phyloP scores from a whole-genome alignment of 2,888 invertebrate species.

The Hypomecis atomaria region DNA sequence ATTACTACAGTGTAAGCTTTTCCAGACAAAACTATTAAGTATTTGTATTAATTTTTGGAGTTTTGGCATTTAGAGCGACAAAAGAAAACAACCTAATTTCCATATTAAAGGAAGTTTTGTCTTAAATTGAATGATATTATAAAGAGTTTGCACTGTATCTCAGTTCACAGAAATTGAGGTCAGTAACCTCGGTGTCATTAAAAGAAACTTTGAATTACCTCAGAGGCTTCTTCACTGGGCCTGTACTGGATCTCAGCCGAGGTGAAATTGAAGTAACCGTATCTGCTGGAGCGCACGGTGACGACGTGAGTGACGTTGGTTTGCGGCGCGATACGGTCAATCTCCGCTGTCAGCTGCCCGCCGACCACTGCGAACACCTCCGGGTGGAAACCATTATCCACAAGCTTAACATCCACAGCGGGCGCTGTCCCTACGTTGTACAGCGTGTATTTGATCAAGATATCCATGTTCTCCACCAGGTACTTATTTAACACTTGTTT shows the following conservation, averaged over 20 bases:
- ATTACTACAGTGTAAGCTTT: not conserved
- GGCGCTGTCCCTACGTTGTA: slow-evolving; percentile 97
- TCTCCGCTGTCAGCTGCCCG: slow-evolving; percentile 91
- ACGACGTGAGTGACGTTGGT: slow-evolving; percentile 97
- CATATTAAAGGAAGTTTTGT: too few species aligned
- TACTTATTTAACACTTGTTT: slow-evolving; percentile 98
- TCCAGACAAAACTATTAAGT: too few species aligned
- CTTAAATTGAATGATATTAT: not conserved
- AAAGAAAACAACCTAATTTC: too few species aligned
- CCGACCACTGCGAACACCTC: slow-evolving; percentile 96
- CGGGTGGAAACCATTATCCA: slow-evolving; percentile 96
- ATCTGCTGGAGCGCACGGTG: slow-evolving; percentile 94
- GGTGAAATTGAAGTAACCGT: slow-evolving; percentile 98
- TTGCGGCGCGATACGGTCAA: slow-evolving; percentile 96
- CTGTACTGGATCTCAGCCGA: slow-evolving; percentile 96
- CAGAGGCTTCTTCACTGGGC: slow-evolving; percentile 91
- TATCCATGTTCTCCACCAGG: slow-evolving; percentile 97
- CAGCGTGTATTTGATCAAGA: slow-evolving; percentile 96
- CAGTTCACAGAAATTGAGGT: too few species aligned
- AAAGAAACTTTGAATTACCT: slow-evolving; percentile 73
- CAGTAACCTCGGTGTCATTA: too few species aligned
- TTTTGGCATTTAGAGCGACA: too few species aligned
- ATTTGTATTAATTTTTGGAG: too few species aligned
- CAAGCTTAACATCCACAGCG: slow-evolving; percentile 94
- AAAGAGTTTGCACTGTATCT: not conserved